These are phyloP conservation scores for Tinamus guttatus DNA, from an alignment of 2,113 vertebrate genomes.

Conservation along the genomic window DNA sequence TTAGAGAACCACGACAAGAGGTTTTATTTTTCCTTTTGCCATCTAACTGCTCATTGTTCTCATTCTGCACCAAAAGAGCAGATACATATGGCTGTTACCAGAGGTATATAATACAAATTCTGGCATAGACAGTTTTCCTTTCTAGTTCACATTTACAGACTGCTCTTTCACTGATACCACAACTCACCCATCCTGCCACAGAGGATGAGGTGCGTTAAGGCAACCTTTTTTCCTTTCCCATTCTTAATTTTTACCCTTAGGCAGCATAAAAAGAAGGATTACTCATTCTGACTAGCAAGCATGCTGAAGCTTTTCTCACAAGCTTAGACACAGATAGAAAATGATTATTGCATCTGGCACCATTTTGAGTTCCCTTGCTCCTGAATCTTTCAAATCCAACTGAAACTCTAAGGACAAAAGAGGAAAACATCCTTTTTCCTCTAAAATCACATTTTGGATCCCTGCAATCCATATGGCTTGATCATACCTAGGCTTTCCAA, in stretches of 20 bases:
- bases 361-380: not conserved
- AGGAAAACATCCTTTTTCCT: not conserved
- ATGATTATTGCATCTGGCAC: not conserved
- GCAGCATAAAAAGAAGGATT: conserved; percentile 18
- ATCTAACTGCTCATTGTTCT: conserved; percentile 33
- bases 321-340: not conserved
- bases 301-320: not conserved
- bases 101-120: not conserved
- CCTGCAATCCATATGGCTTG: not conserved
- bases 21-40: not conserved
- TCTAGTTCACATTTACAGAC: not conserved
- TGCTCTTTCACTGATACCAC: not conserved
- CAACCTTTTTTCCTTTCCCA: not conserved
- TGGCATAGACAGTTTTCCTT: not conserved
- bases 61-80: not conserved
- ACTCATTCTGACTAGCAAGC: not conserved
- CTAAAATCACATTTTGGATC: not conserved
- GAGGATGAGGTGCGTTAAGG: not conserved
- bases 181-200: not conserved
- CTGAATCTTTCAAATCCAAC: not conserved
- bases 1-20: not conserved
- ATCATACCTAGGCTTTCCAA: not conserved
- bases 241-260: conserved; percentile 21
- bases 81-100: not conserved
- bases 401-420: not conserved